A percentile compares a stretch with the other conserved stretches of the same genome.
Conservation (phyloP, 2,113 vertebrate species). For the Ctenomys sociabilis region DNA sequence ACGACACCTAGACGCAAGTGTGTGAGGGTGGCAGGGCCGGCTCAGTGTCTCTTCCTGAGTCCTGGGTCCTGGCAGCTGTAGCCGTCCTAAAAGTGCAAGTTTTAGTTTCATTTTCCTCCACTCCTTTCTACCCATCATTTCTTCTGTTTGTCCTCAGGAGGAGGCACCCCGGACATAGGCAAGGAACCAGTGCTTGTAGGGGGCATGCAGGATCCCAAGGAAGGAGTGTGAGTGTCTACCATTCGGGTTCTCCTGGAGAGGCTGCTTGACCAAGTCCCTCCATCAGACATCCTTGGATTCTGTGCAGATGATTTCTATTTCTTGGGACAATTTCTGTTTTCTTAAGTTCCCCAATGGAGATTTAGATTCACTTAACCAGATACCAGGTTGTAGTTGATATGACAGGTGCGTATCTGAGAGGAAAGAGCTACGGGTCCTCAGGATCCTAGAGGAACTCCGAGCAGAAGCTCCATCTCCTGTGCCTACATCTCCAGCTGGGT, state of each 20-base stretch:
- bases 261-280: neutral
- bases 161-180: neutral
- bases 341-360: neutral
- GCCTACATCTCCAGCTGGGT: neutral
- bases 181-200: neutral
- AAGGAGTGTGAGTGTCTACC: neutral
- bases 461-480: neutral
- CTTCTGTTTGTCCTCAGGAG: neutral
- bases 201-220: neutral
- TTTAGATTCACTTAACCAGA: neutral
- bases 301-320: neutral
- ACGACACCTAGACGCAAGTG: neutral
- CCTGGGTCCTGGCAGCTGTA: neutral
- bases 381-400: neutral
- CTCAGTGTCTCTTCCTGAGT: neutral
- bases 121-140: neutral
- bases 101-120: neutral
- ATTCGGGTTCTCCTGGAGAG: neutral
- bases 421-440: neutral
- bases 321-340: too few species aligned
- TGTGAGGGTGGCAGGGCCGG: neutral
- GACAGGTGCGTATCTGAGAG: neutral
- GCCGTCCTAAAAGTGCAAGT: neutral
- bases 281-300: neutral
- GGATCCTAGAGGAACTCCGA: too few species aligned